A percentile compares a stretch with the other conserved stretches of the same genome.
Evolutionary conservation across 2,113 vertebrate genomes (phyloP).

Genomic region (Colinus virginianus): DNA sequence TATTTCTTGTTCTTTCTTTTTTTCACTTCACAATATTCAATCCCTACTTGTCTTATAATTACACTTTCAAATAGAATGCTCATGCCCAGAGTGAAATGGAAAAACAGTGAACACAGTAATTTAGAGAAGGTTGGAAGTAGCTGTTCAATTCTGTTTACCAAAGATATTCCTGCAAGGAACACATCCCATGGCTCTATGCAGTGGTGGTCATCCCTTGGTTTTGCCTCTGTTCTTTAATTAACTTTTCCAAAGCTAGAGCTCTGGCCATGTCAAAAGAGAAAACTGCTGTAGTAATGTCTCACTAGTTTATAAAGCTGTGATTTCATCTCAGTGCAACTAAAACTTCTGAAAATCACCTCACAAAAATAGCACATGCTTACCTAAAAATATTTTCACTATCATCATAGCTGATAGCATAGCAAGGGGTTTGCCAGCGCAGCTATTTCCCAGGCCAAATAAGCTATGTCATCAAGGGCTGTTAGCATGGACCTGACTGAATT

Average conservation of each 20-base stretch:
- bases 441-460: not conserved
- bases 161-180: not conserved
- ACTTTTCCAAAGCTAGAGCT: not conserved
- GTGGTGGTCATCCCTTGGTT: rapidly evolving
- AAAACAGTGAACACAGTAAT: not conserved
- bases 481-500: not conserved
- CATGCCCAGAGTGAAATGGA: not conserved
- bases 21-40: not conserved
- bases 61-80: not conserved
- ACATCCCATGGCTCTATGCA: not conserved
- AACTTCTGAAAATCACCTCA: not conserved
- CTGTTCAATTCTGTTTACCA: not conserved
- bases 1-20: not conserved
- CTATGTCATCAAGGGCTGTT: not conserved
- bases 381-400: not conserved
- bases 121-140: not conserved
- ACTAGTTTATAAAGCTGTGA: not conserved
- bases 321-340: not conserved
- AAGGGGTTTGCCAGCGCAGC: not conserved
- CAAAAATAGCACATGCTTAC: not conserved
- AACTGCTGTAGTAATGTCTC: not conserved
- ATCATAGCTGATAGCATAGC: not conserved
- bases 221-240: not conserved
- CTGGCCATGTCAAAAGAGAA: not conserved
- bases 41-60: not conserved